A percentile compares a stretch with the other conserved stretches of the same genome.
Evolutionary conservation across 2,113 vertebrate genomes (phyloP).

Genomic region (Xenopus tropicalis): UCB_Xtro_10.0 CM004452.2:47553501-47554000

Average conservation of each 20-base stretch:
- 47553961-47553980: too few species aligned
- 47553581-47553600: neutral
- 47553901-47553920: too few species aligned
- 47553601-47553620: conserved; percentile 28
- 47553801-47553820: conserved; percentile 37
- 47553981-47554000: too few species aligned
- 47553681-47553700: neutral
- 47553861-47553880: too few species aligned
- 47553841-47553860: neutral
- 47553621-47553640: conserved; percentile 25
- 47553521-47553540: too few species aligned
- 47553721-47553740: conserved; percentile 34
- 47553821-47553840: conserved; percentile 25
- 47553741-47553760: conserved; percentile 37
- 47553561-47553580: too few species aligned
- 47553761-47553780: conserved; percentile 27
- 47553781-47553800: conserved; percentile 30
- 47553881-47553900: too few species aligned
- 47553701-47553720: conserved; percentile 30
- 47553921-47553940: too few species aligned
- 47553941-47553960: too few species aligned
- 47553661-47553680: conserved; percentile 20
- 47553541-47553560: too few species aligned
- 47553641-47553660: conserved; percentile 16
- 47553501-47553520: too few species aligned